Evolutionary conservation across 2,888 invertebrate genomes (phyloP).

Genomic region (Hydriomena furcata): DNA sequence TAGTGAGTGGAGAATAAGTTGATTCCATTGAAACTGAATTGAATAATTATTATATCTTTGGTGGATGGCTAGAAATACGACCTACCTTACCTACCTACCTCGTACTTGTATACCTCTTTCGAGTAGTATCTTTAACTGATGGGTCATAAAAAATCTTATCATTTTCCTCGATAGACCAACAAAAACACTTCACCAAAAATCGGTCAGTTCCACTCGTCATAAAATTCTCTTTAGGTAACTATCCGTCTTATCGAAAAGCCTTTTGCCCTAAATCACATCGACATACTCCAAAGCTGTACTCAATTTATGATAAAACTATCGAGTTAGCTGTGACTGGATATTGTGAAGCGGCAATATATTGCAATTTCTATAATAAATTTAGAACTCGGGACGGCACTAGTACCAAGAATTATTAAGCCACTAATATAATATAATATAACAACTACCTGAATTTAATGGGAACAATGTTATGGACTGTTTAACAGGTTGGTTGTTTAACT

Average conservation of each 20-base stretch:
- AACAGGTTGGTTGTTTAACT: too few species aligned
- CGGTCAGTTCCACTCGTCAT: conserved; percentile 14
- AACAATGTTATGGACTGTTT: too few species aligned
- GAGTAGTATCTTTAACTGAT: not conserved
- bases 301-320: conserved; percentile 20
- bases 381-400: conserved; percentile 5
- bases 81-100: too few species aligned
- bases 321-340: conserved; percentile 8
- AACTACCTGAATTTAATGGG: too few species aligned
- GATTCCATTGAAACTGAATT: too few species aligned
- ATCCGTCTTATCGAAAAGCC: conserved; percentile 22
- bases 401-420: conserved; percentile 10
- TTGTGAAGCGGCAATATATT: conserved; percentile 18
- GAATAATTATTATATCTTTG: too few species aligned
- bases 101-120: too few species aligned
- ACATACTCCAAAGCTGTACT: conserved; percentile 16
- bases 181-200: conserved; percentile 14
- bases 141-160: conserved; percentile 21
- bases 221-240: conserved; percentile 27
- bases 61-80: too few species aligned
- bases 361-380: conserved; percentile 17
- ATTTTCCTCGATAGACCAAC: conserved; percentile 10
- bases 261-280: conserved; percentile 24
- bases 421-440: too few species aligned
- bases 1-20: too few species aligned